phyloP scores from a whole-genome alignment of 2,113 vertebrate genomes.

The Rutilus rutilus region DNA sequence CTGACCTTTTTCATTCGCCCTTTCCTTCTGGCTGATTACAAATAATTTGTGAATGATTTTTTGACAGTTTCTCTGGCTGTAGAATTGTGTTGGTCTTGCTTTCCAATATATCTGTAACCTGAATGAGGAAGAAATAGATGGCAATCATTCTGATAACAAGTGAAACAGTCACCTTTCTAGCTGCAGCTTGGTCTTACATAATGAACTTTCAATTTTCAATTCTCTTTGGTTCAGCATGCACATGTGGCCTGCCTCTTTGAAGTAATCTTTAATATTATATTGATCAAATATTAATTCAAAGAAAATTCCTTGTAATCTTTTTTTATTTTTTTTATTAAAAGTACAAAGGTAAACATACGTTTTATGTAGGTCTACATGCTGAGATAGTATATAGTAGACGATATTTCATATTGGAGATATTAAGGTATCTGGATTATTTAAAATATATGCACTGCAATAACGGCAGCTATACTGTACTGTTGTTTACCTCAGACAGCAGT shows the following conservation, averaged over 20 bases:
- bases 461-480: too few species aligned
- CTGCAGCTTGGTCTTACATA: not conserved
- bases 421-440: too few species aligned
- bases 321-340: too few species aligned
- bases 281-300: not conserved
- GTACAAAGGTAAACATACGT: too few species aligned
- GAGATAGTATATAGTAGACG: too few species aligned
- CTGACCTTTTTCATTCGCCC: not conserved
- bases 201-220: not conserved
- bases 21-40: not conserved
- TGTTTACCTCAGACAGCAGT: too few species aligned
- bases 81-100: not conserved
- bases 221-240: not conserved
- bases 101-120: not conserved
- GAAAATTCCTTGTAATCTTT: not conserved
- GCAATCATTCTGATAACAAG: not conserved
- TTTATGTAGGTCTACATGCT: too few species aligned
- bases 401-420: too few species aligned
- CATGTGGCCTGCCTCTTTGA: not conserved
- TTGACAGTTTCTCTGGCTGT: not conserved
- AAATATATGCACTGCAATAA: too few species aligned
- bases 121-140: not conserved
- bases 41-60: not conserved
- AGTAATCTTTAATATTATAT: not conserved
- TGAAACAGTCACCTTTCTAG: not conserved